Evolutionary conservation across 2,113 vertebrate genomes (phyloP), one percentile per base, ranked within the genome.

Genomic region (Megalops atlanticus): DNA sequence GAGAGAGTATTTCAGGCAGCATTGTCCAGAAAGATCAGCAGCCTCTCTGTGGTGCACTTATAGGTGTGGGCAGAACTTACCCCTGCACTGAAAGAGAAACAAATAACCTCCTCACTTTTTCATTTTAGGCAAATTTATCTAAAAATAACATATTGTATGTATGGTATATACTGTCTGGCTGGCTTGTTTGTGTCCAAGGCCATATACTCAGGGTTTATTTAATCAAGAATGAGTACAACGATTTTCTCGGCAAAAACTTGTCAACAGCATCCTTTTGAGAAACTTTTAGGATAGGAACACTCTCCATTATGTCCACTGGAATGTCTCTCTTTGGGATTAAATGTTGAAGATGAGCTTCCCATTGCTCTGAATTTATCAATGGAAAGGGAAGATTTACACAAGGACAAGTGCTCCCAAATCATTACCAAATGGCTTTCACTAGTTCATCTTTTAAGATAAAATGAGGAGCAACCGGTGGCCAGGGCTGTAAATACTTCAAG

Each of bases 391-490:
- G 70, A 80, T 74, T 80, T 54, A 80, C 3, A 24, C 47, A 54
- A 43, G 27, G 24, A 14, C 31, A 10, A 64, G 58, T 31, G 58
- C 58, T 74, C 35, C 24, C 15, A 54, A 80, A 80, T 41, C 47
- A 45, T 38, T 41, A 36, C 69, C 36, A 35, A 74, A 72, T 33
- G 47, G 36, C 15, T 79, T 80, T 80, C 35, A 80, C 72, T 31
- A 39, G 73, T 18, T 24, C 54, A 40, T 74, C 70, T 40, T 80
- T 80, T 49, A 49, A 80, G n/a, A 39, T 38, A 72, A 24, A 80
- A 24, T 27, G 35, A 15, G 36, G 12, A 8, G 41, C 45, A 70
- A 31, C 45, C 40, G 49, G 52, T 31, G 68, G 35, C 69, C 31
- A 18, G 5, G 71, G 31, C 69, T 39, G 40, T 73, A 54, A 54